These are phyloP conservation scores for Caenorhabditis brenneri DNA, from an alignment of 1,140 invertebrate genomes.

Conservation along the genomic window DNA sequence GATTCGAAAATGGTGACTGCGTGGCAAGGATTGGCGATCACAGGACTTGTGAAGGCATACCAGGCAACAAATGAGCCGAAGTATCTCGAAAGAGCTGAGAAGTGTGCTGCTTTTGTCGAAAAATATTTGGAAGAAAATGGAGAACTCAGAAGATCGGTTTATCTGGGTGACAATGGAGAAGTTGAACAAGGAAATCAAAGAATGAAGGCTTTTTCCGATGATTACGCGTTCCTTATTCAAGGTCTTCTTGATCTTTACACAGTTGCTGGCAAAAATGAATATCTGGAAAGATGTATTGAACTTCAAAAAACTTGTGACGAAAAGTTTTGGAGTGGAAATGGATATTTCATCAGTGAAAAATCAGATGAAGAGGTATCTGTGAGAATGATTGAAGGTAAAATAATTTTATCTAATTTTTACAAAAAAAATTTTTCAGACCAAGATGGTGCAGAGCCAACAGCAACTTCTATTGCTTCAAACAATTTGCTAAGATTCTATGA, in stretches of 20 bases:
- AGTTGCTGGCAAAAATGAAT: conserved; percentile 79
- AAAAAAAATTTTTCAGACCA: conserved; percentile 79
- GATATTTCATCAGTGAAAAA: conserved; percentile 47
- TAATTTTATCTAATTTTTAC: background rate
- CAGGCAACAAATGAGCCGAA: conserved; percentile 81
- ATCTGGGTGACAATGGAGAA: conserved; percentile 75
- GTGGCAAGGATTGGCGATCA: conserved; percentile 91
- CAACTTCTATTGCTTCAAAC: conserved; percentile 84
- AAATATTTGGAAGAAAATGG: conserved; percentile 78
- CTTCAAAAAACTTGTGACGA: conserved; percentile 81
- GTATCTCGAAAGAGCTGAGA: conserved; percentile 89
- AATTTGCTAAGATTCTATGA: conserved; percentile 81
- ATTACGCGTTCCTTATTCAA: conserved; percentile 87
- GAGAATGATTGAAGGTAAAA: conserved; percentile 40
- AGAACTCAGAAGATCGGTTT: conserved; percentile 82
- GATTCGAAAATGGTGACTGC: conserved; percentile 90
- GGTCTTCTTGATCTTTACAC: conserved; percentile 87
- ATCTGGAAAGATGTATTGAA: conserved; percentile 81
- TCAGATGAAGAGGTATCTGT: background rate
- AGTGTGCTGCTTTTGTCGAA: conserved; percentile 81
- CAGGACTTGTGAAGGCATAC: conserved; percentile 77
- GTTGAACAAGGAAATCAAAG: conserved; percentile 72
- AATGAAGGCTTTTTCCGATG: conserved; percentile 85
- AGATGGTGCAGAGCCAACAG: conserved; percentile 88
- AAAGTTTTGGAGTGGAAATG: conserved; percentile 25